A percentile compares a stretch with the other conserved stretches of the same genome.
These are phyloP conservation scores for Bilobella aurantiaca DNA, from an alignment of 1,140 invertebrate species.

Conservation along the genomic window DNA sequence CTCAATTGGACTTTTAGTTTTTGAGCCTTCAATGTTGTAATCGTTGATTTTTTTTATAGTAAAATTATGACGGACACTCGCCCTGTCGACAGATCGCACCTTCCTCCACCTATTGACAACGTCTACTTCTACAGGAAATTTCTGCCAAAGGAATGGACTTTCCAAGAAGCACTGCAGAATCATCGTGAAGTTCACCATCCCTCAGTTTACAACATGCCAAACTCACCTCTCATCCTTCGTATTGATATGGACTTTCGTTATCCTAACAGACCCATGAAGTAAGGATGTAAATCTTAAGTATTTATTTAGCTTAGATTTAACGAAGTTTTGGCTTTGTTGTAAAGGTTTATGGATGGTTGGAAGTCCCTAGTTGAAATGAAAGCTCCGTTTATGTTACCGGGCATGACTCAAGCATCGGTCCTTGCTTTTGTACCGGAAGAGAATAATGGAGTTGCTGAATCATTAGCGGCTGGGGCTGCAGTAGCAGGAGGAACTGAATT, in stretches of 20 bases:
- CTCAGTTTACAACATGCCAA: conserved; percentile 58
- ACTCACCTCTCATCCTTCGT: conserved; percentile 48
- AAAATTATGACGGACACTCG: conserved; percentile 25
- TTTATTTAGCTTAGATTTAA: neutral
- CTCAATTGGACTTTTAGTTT: neutral
- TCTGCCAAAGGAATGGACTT: conserved; percentile 51
- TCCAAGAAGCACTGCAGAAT: conserved; percentile 58
- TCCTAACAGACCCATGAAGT: conserved; percentile 32
- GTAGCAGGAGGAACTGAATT: conserved; percentile 56
- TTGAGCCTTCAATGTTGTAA: too few relatives aligned
- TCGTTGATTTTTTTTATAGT: conserved; percentile 1
- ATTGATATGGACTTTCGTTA: conserved; percentile 28
- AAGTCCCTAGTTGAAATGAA: conserved; percentile 27
- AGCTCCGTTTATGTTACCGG: conserved; percentile 21
- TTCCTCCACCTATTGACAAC: conserved; percentile 51
- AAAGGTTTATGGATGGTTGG: conserved; percentile 27
- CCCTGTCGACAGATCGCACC: conserved; percentile 48
- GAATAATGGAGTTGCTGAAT: conserved; percentile 46
- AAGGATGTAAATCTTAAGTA: neutral
- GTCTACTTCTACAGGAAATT: conserved; percentile 54
- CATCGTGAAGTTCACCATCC: conserved; percentile 66
- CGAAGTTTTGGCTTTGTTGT: conserved; percentile 1
- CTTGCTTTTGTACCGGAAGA: conserved; percentile 52
- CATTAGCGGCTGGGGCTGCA: conserved; percentile 55
- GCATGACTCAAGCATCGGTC: conserved; percentile 45